Percentiles rank a stretch among this genome's conserved stretches.
phyloP scores from a whole-genome alignment of 2,888 invertebrate genomes.

The Carabus problematicus region DNA sequence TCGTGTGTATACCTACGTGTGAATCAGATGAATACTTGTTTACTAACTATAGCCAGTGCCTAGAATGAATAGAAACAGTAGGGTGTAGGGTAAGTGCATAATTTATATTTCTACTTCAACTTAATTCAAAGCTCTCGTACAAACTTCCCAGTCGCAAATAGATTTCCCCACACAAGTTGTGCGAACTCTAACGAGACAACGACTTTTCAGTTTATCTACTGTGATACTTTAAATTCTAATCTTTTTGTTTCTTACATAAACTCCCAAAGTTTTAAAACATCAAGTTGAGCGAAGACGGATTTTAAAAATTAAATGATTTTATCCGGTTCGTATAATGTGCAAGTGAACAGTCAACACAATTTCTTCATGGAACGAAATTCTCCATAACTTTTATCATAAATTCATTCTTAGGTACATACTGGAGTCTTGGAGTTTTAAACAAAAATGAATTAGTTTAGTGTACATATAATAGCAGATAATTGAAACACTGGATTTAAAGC shows the following conservation, averaged over 20 bases:
- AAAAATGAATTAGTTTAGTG: too few relatives aligned
- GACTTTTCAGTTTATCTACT: conserved; percentile 19
- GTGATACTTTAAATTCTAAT: conserved; percentile 6
- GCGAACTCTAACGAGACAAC: background rate
- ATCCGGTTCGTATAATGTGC: background rate
- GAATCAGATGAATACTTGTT: too few relatives aligned
- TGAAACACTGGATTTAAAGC: background rate
- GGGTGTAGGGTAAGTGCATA: too few relatives aligned
- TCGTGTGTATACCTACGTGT: too few relatives aligned
- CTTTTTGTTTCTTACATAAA: conserved; percentile 4
- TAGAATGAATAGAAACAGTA: too few relatives aligned
- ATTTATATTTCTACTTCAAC: too few relatives aligned
- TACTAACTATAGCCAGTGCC: too few relatives aligned
- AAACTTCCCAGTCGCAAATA: too few relatives aligned
- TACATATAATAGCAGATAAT: background rate
- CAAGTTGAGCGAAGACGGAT: conserved; percentile 5
- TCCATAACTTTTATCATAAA: background rate
- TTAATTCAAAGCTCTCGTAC: too few relatives aligned
- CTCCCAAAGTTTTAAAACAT: background rate
- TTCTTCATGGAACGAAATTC: background rate
- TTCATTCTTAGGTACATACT: background rate
- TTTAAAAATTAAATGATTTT: conserved; percentile 11
- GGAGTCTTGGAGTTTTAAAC: too few relatives aligned
- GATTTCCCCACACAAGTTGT: too few relatives aligned
- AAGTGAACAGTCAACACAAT: background rate